Evolutionary conservation across 2,888 invertebrate genomes (phyloP), one percentile per base, ranked within the genome.

Genomic region (Agrilus mali): DNA sequence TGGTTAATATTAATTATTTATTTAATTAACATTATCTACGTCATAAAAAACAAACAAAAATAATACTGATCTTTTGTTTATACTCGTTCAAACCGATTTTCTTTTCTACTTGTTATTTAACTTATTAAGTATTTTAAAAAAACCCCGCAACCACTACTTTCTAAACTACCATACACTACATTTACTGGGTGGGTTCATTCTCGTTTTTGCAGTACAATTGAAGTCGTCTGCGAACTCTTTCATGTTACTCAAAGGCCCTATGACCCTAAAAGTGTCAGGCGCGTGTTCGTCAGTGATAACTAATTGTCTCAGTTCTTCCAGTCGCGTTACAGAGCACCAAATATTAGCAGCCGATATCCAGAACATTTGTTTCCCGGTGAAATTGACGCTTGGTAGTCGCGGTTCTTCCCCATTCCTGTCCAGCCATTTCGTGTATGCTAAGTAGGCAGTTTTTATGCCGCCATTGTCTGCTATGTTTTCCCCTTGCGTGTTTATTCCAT

Each of bases 391-490:
- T 3, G 65, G 65, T 40, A 66, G 50, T 43, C 40, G 49, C 7
- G 55, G 54, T 46, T 66, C 65, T 41, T 59, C 57, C 22, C 61
- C 63, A 47, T 63, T 55, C n/a, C 60, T 52, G 27, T 53, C 50
- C 40, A 61, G 56, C 64, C 63, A 65, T 41, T 54, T 56, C 39
- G 57, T 52, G 48, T 66, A 66, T 34, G 65, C 65, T 48, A 62
- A 53, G 54, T 66, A 95, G 0, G 93, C 87, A 65, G 93, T 86
- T 63, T 92, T 93, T 51, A 93, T 80, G 4, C 93, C 94, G 6
- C 92, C 93, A 62, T 90, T 94, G 63, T 94, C 94, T 1, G 94
- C 94, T 46, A 94, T 93, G 64, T 94, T 94, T 65, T 94, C 93
- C 13, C 90, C 90, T 67, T 90, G 88, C 0, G 92, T 92, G 60